These are phyloP conservation scores for Cheiracanthium punctorium DNA, from an alignment of 2,888 invertebrate genomes.

Conservation along the genomic window DNA sequence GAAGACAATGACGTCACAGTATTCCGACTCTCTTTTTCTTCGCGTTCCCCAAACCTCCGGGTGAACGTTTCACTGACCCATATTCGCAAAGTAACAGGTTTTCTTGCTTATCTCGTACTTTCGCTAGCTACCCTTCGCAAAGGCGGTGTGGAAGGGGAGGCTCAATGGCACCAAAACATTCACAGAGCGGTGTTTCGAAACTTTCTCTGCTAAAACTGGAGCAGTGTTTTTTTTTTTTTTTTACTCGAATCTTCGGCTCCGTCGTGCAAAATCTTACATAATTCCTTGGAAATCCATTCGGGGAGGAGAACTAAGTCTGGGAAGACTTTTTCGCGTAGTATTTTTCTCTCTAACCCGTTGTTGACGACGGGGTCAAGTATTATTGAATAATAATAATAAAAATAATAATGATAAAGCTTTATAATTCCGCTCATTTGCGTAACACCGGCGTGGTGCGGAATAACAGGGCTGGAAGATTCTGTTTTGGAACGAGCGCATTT, in stretches of 20 bases:
- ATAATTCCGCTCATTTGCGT: too few relatives aligned
- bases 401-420: too few relatives aligned
- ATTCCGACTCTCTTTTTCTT: constrained; percentile 49
- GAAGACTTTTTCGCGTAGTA: too few relatives aligned
- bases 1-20: constrained; percentile 40
- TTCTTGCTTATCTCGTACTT: constrained; percentile 50
- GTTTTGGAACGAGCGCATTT: too few relatives aligned
- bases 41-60: constrained; percentile 39
- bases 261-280: constrained; percentile 3
- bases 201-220: constrained; percentile 32
- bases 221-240: not conserved
- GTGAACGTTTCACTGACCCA: constrained; percentile 62
- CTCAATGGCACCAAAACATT: constrained; percentile 35
- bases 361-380: too few relatives aligned
- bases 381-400: too few relatives aligned
- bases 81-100: constrained; percentile 47
- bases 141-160: not conserved
- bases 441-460: too few relatives aligned
- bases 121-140: constrained; percentile 22
- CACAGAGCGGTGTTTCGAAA: constrained; percentile 16
- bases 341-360: too few relatives aligned
- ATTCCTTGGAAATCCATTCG: not conserved
- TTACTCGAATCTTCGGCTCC: not conserved
- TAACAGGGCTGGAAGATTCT: too few relatives aligned
- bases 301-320: too few relatives aligned